Base-by-base conservation (phyloP, 2,888 invertebrate genomes). In the Hybos culiciformis region DNA sequence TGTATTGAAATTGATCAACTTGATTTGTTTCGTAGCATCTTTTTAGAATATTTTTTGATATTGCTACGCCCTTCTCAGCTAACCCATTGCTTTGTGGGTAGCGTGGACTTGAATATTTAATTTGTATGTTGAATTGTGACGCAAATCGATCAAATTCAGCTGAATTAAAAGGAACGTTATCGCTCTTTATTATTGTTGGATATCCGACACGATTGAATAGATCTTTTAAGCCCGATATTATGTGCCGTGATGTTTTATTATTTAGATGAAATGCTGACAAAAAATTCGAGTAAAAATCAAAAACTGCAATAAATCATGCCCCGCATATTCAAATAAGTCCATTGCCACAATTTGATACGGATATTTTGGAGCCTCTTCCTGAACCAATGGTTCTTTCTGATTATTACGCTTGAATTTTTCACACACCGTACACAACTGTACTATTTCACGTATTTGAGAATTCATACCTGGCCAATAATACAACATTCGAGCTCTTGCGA, bases 381-480 rank as follows among this genome's bases (percentile, higher is more conserved):
- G 50, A 14, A 43, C 20, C 19, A 52, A 39, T 36, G 48, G 48
- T 40, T 53, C 50, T 39, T 50, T 52, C 41, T 41, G 43, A 40
- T 49, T 49, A 26, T 44, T 46, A n/a, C 46, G 46, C 32, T 31
- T 42, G 18, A 46, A 46, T 37, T 46, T 43, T 32, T 47, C 46
- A 40, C 50, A 51, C 3, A 49, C 21, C n/a, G 17, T 45, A 29
- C 48, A 51, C 15, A 39, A 11, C 26, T 41, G 14, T 29, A 51
- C 36, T 14, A 40, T 41, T n/a, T 53, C 24, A 38, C 56, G 53
- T 31, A 61, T 54, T 18, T 59, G 54, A 12, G 5, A 21, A 39
- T 53, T 52, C 39, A 56, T 54, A 9, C 53, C 41, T 15, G 57
- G 59, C 58, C 58, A 60, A 42, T 56, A 59, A 45, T 56, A 56